These are phyloP conservation scores for Microctonus aethiopoides DNA, from an alignment of 2,888 invertebrate genomes.

Conservation along the genomic window DNA sequence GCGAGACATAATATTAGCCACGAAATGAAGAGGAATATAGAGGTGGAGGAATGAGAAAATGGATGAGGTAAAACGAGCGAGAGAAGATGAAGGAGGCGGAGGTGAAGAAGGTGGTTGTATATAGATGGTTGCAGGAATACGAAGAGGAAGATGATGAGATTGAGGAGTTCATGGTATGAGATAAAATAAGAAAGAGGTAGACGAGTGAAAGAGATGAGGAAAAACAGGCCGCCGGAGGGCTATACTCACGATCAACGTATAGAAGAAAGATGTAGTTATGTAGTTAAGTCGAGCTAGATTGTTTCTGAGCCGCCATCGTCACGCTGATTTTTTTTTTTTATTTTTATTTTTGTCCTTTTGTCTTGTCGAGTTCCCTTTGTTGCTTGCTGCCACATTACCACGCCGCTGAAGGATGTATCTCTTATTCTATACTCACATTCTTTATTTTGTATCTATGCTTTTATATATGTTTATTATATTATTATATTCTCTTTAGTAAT, in stretches of 20 bases:
- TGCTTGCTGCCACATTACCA: conserved; percentile 11
- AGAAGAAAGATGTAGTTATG: conserved; percentile 65
- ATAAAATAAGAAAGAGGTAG: conserved; percentile 24
- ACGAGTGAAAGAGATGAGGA: conserved; percentile 34
- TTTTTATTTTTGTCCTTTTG: conserved; percentile 35
- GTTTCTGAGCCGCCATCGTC: conserved; percentile 58
- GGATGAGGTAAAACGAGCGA: conserved; percentile 39
- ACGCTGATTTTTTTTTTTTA: conserved; percentile 47
- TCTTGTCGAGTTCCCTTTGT: conserved; percentile 9
- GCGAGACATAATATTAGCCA: conserved; percentile 35
- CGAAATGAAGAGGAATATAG: conserved; percentile 32
- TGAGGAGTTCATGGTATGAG: not conserved
- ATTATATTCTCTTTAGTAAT: no score
- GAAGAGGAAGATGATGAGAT: conserved; percentile 29
- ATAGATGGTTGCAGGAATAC: conserved; percentile 27
- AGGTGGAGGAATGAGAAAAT: conserved; percentile 35
- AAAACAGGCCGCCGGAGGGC: conserved; percentile 28
- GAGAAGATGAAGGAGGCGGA: conserved; percentile 28
- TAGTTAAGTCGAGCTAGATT: conserved; percentile 61
- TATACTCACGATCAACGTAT: conserved; percentile 50
- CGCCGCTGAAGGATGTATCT: not conserved
- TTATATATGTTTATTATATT: conserved; percentile 3
- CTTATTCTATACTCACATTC: conserved; percentile 9
- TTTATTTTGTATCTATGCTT: not conserved
- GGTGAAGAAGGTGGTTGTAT: conserved; percentile 10